phyloP scores from a whole-genome alignment of 2,888 invertebrate species.

The Ormyrus thymus region DNA sequence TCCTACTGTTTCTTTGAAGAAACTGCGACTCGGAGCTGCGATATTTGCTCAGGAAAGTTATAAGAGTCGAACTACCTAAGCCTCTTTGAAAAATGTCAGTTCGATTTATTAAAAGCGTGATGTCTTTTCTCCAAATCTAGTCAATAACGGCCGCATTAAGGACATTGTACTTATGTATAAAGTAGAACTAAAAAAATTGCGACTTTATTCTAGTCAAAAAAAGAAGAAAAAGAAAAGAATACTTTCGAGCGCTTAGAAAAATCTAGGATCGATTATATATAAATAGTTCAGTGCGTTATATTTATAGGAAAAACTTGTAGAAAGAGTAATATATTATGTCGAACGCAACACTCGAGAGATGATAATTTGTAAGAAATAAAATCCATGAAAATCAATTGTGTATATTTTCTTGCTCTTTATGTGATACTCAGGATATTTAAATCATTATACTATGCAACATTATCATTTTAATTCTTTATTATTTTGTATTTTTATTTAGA shows the following conservation, averaged over 20 bases:
- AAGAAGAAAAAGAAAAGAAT: slow-evolving; percentile 2
- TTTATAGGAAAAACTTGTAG: slow-evolving; percentile 54
- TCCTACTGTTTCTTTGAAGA: slow-evolving; percentile 31
- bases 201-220: slow-evolving; percentile 56
- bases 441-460: no score
- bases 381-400: slow-evolving; percentile 44
- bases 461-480: no score
- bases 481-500: no score
- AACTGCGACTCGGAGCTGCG: slow-evolving; percentile 30
- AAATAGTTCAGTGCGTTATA: slow-evolving; percentile 52
- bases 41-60: slow-evolving; percentile 43
- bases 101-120: slow-evolving; percentile 43
- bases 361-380: slow-evolving; percentile 69
- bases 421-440: no score
- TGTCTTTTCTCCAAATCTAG: slow-evolving; percentile 44
- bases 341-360: slow-evolving; percentile 51
- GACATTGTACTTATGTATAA: slow-evolving; percentile 65
- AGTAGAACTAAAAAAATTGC: slow-evolving; percentile 56
- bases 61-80: slow-evolving; percentile 26
- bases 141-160: slow-evolving; percentile 39
- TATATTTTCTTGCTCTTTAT: no score
- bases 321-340: slow-evolving; percentile 52
- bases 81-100: slow-evolving; percentile 39
- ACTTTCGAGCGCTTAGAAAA: slow-evolving; percentile 53
- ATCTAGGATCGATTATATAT: slow-evolving; percentile 38